Conservation (phyloP, 2,113 vertebrate genomes). For the Alligator mississippiensis region DNA sequence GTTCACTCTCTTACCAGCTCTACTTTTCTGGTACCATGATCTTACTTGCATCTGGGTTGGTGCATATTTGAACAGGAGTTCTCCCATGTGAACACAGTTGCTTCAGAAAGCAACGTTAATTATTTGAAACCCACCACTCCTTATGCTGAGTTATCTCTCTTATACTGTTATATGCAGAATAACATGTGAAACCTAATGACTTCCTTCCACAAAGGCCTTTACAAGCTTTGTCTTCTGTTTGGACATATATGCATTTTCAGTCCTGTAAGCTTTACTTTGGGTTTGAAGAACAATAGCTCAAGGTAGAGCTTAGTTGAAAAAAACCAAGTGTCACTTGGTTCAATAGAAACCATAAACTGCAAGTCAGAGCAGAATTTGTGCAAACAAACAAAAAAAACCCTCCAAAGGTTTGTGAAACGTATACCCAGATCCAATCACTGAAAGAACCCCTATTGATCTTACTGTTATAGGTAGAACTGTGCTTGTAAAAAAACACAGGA, state of each 20-base stretch:
- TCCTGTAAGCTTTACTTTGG: background rate
- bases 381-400: background rate
- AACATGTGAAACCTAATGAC: background rate
- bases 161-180: no score
- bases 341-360: background rate
- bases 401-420: background rate
- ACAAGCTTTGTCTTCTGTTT: background rate
- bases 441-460: background rate
- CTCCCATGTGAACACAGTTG: no score
- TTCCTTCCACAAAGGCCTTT: background rate
- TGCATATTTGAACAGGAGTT: background rate
- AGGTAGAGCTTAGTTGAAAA: background rate
- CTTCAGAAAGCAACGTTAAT: background rate
- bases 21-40: background rate
- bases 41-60: background rate
- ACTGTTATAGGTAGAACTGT: background rate
- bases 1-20: background rate
- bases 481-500: no score
- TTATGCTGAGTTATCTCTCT: background rate
- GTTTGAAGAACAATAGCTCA: background rate
- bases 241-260: background rate
- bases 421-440: background rate
- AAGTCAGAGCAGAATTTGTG: background rate
- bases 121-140: background rate
- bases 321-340: background rate